Evolutionary conservation across 2,797 vertebrate genomes (phyloP).

Genomic region (Crocidura indochinensis): DNA sequence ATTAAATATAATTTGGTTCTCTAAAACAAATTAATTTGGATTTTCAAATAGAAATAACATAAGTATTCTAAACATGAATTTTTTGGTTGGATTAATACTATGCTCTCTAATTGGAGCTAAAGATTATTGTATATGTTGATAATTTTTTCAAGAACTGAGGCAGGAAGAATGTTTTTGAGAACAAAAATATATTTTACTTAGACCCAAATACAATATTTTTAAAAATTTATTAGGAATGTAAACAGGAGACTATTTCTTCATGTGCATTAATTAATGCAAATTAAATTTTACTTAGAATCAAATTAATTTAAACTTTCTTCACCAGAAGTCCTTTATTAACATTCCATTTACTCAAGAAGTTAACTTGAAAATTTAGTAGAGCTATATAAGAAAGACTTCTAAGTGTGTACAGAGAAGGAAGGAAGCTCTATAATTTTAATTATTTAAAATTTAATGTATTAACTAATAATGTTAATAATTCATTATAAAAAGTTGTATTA

Average conservation of each 20-base stretch:
- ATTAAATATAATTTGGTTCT: background rate
- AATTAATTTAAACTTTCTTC: background rate
- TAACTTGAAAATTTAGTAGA: background rate
- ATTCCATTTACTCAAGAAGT: background rate
- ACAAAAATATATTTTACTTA: too few species aligned
- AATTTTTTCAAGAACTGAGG: background rate
- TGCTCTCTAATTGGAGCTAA: slow-evolving; percentile 1
- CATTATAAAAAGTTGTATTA: too few species aligned
- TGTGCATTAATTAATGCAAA: background rate
- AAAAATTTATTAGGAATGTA: too few species aligned
- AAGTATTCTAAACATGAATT: background rate
- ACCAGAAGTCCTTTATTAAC: background rate
- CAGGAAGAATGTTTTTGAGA: too few species aligned
- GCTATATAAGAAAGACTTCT: too few species aligned
- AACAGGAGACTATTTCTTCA: too few species aligned
- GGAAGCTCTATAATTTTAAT: too few species aligned
- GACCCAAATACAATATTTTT: too few species aligned
- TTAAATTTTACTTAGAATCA: background rate
- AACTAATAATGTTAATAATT: too few species aligned
- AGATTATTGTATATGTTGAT: background rate
- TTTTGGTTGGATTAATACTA: background rate
- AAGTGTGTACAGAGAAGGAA: too few species aligned
- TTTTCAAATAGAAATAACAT: slow-evolving; percentile 20
- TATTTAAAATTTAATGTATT: too few species aligned
- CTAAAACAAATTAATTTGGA: background rate